These are phyloP conservation scores for Genyomyrus donnyi DNA, from an alignment of 2,113 vertebrate genomes.

Conservation along the genomic window DNA sequence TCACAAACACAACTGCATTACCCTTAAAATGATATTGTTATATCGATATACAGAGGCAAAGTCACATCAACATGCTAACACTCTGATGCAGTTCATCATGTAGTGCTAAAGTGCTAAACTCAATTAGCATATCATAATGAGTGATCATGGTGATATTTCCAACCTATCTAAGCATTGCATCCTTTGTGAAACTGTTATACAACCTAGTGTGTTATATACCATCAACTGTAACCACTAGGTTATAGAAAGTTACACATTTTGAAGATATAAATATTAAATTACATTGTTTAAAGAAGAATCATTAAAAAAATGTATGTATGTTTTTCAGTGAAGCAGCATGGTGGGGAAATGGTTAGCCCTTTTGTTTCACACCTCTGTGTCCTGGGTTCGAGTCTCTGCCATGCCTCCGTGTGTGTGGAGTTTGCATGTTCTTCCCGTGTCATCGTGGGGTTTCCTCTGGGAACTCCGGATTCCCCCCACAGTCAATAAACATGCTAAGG, in stretches of 20 bases:
- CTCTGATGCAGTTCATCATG: background rate
- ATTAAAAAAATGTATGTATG: background rate
- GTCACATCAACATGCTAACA: background rate
- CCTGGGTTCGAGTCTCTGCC: background rate
- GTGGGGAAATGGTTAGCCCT: background rate
- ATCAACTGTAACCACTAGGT: background rate
- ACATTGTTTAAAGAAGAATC: background rate
- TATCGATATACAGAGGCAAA: background rate
- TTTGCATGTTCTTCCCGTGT: background rate
- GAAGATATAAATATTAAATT: background rate
- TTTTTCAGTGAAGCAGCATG: background rate
- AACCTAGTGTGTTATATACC: background rate
- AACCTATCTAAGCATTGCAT: background rate
- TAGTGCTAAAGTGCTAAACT: background rate
- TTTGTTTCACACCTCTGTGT: background rate
- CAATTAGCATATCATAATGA: background rate
- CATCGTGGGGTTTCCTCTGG: background rate
- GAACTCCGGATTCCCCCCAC: background rate
- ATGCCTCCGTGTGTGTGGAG: background rate
- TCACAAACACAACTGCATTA: background rate
- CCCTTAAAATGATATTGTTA: background rate
- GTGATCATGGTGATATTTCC: background rate
- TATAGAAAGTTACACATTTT: background rate
- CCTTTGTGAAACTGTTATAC: background rate
- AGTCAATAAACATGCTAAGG: background rate